phyloP scores from a whole-genome alignment of 2,797 vertebrate genomes.

The Enoplosus armatus region DNA sequence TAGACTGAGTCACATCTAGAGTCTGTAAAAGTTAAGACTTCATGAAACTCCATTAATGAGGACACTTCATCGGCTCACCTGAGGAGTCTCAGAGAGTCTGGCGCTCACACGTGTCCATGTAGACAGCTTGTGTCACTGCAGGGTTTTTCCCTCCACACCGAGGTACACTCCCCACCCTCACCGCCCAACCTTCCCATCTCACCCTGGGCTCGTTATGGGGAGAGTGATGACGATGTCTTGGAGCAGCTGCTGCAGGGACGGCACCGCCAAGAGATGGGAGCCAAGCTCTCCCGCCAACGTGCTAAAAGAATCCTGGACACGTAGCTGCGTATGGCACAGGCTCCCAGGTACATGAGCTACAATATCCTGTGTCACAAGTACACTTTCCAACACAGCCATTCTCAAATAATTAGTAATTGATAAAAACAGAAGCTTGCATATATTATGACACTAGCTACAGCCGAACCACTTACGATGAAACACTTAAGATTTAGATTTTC shows the following conservation, averaged over 20 bases:
- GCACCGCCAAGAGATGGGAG: conserved; percentile 61
- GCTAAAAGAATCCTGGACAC: conserved; percentile 40
- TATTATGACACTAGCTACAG: not conserved
- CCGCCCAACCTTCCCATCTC: conserved; percentile 63
- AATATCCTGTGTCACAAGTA: conserved; percentile 16
- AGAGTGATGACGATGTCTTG: conserved; percentile 79
- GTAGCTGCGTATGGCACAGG: not conserved
- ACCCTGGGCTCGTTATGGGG: conserved; percentile 76
- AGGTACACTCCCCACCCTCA: conserved; percentile 60
- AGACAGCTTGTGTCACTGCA: conserved; percentile 80
- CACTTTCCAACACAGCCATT: not conserved
- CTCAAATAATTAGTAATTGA: conserved; percentile 21
- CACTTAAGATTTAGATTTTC: conserved; percentile 51
- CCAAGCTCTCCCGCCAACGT: conserved; percentile 17
- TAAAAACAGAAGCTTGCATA: not conserved
- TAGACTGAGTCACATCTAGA: not conserved
- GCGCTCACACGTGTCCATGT: conserved; percentile 42
- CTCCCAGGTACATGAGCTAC: conserved; percentile 21
- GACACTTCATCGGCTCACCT: conserved; percentile 60
- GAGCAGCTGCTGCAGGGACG: conserved; percentile 78
- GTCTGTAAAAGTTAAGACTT: conserved; percentile 35
- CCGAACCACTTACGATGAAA: conserved; percentile 26
- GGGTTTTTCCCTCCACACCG: conserved; percentile 68
- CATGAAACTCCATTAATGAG: conserved; percentile 55
- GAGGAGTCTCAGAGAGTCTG: conserved; percentile 58